Conservation (phyloP, 1,140 invertebrate genomes). For the Ostrea edulis region DNA sequence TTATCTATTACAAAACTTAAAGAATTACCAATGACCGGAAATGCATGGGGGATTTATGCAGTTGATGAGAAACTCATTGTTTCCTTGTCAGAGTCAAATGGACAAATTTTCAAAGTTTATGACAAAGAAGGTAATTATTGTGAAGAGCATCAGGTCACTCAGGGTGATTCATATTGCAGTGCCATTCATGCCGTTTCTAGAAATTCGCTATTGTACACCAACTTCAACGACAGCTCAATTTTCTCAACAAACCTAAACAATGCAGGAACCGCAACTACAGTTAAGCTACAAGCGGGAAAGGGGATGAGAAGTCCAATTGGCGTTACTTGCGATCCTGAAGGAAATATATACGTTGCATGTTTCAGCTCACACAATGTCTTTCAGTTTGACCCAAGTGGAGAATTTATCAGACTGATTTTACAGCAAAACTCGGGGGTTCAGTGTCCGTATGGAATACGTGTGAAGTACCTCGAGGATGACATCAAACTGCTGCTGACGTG, state of each 20-base stretch:
- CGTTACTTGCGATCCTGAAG: not conserved
- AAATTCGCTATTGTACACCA: not conserved
- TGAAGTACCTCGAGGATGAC: not conserved
- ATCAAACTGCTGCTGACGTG: not conserved
- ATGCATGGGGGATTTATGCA: slow-evolving; percentile 6
- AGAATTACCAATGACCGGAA: not conserved
- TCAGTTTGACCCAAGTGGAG: not conserved
- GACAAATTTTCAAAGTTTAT: not conserved
- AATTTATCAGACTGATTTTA: not conserved
- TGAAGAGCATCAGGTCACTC: not conserved
- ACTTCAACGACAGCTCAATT: not conserved
- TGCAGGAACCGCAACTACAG: not conserved
- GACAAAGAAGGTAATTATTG: not conserved
- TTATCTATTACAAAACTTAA: not conserved
- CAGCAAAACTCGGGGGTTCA: not conserved
- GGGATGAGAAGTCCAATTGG: not conserved
- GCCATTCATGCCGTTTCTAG: not conserved
- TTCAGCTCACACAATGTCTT: not conserved
- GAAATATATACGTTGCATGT: not conserved
- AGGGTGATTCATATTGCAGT: not conserved
- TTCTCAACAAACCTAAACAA: not conserved
- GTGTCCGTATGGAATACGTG: not conserved
- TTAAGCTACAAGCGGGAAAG: not conserved
- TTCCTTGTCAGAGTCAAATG: not conserved
- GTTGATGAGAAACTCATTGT: not conserved